Evolutionary conservation across 2,797 vertebrate genomes (phyloP).

Genomic region (Helostoma temminkii): DNA sequence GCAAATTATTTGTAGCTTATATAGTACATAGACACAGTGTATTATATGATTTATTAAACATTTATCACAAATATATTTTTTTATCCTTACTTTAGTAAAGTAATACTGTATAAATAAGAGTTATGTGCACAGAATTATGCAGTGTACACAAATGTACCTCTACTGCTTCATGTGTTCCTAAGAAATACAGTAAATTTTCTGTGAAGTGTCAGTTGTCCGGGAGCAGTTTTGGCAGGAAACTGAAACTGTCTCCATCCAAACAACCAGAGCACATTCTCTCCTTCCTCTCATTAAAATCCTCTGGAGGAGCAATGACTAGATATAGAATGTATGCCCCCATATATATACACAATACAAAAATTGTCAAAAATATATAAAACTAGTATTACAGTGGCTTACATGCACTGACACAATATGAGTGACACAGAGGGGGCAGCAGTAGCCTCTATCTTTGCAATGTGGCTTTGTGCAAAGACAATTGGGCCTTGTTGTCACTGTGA

Average conservation of each 20-base stretch:
- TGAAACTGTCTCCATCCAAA: constrained; percentile 34
- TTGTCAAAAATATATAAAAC: constrained; percentile 29
- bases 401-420: constrained; percentile 26
- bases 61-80: neutral
- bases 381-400: constrained; percentile 22
- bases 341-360: constrained; percentile 19
- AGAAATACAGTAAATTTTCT: constrained; percentile 18
- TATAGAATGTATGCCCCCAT: constrained; percentile 1
- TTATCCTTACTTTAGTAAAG: neutral
- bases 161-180: constrained; percentile 21
- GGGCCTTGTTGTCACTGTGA: constrained; percentile 76
- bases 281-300: constrained; percentile 34
- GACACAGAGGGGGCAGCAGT: constrained; percentile 41
- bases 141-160: constrained; percentile 7
- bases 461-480: constrained; percentile 65
- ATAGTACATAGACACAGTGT: neutral
- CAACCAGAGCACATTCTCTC: constrained; percentile 37
- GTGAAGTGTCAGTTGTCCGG: constrained; percentile 32
- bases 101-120: neutral
- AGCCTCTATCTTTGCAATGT: constrained; percentile 48
- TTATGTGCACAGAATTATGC: neutral
- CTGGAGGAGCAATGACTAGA: constrained; percentile 10
- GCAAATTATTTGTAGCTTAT: neutral
- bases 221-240: constrained; percentile 37
- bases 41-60: neutral